Evolutionary conservation across 1,140 invertebrate species (phyloP), one percentile per base, ranked within the genome.

Genomic region (Drosophila pruinosa): DNA sequence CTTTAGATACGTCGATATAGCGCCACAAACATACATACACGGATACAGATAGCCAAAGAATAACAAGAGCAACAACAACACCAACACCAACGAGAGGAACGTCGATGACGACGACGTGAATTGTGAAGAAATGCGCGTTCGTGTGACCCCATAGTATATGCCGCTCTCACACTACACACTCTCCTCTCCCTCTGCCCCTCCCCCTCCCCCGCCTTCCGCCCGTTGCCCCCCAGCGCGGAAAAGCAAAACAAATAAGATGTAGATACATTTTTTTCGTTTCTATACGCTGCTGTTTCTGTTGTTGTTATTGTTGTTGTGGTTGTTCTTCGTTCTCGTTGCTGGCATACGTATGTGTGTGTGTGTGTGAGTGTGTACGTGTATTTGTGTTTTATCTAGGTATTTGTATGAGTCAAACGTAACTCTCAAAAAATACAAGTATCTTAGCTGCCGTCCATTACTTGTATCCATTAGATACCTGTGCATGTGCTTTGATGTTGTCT

Each of bases 71-170:
- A 53, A 50, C 31, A 63, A 36, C 41, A 53, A 57, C 41, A 67
- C 34, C 41, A 68, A 15, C 22, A 52, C 41, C 17, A 39, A 39
- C 19, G 10, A 31, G 43, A 45, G 58, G 14, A 31, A 65, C 26
- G 61, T 63, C 54, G 59, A 71, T 63, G 72, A 72, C 65, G 71
- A 64, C 76, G 56, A 80, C 69, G 77, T 74, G 75, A 85, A 85
- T 85, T 85, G 81, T 85, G 77, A 85, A 85, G 81, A 85, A 85
- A 85, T 85, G 81, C 77, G 82, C 81, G 81, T 82, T 88, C 77
- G 81, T 85, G 82, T 85, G 81, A 85, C 81, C 74, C 77, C 78
- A 79, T 68, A 79, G 75, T 53, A 56, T 67, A 45, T 53, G 47
- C 62, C 64, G 64, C 74, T 50, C 59, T 58, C 72, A 57, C 22